Evolutionary conservation across 2,797 vertebrate species (phyloP), one percentile per base, ranked within the genome.

Genomic region (Sebastes hubbsi): DNA sequence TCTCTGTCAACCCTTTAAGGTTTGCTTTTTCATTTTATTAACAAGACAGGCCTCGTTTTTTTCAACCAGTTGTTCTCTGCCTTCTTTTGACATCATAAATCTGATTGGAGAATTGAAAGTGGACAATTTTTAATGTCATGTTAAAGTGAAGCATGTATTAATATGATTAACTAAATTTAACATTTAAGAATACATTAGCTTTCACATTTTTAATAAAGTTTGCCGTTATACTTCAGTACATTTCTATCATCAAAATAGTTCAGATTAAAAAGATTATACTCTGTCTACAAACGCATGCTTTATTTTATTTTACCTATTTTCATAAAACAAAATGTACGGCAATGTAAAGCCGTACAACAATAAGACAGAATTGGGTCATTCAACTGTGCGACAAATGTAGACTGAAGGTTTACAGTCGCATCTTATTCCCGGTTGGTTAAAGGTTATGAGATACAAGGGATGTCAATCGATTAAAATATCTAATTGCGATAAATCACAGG

Each of bases 401-500:
- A 49, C 20, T 52, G 8, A 61, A 20, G 25, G 25, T 56, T 66
- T 66, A 3, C 9, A 60, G 6, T 10, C 12, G 1, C 58, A 55
- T 25, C 2, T 55, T 36, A 30, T 70, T 64, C 14, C 13, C 25
- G 42, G 59, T 25, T 52, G 42, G 22, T 34, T 29, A 42, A 42
- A 16, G 27, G 6, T 60, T 9, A 8, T 46, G 16, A 46, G 16
- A 46, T 46, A 46, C 16, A 1, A 46, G 42, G 42, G 16, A 0
- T 46, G 16, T 46, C 42, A 46, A 46, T 18, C 16, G 42, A 46
- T 46, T 46, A 7, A 46, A 46, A 46, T 0, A 46, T 46, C 0
- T 8, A 46, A 46, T 46, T 0, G 16, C 42, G 1, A 46, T 46
- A 0, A 46, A 46, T 46, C 42, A 0, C 16, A 18, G 14, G 16